Base-by-base conservation (phyloP, 2,888 invertebrate species). In the Leptinotarsa rubiginosa region DNA sequence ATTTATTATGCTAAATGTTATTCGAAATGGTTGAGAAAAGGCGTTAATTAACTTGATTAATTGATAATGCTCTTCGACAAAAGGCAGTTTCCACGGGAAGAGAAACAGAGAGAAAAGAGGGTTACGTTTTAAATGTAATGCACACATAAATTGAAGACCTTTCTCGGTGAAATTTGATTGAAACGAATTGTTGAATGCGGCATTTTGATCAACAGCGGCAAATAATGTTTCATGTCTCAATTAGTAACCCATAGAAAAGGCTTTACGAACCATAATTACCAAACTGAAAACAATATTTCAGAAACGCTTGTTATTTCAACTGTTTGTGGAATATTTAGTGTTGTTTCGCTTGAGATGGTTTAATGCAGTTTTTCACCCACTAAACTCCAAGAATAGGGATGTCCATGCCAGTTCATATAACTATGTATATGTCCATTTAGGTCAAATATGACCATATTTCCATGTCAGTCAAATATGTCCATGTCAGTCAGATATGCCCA, bases 161-260 rank as follows among this genome's bases (percentile, higher is more conserved):
- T 72, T 76, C 75, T 52, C 75, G 68, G 80, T 80, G 75, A 77
- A 80, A 81, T 78, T 78, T 77, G 78, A 81, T 75, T 77, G 77
- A 79, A 77, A 79, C 54, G 68, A 65, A 77, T 67, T 70, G 67
- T 62, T 62, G 4, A n/a, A 41, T 31, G 31, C 62, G 62, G 31
- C 7, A 62, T 31, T 56, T 20, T 22, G 20, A 20, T 18, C 56
- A 56, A 56, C 56, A 56, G 56, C 56, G 56, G 15, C 20, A 56
- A 56, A 56, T 4, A 52, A 56, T 22, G 15, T 20, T 13, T 56
- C 22, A 20, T 15, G 22, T 56, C 22, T 25, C 56, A 56, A 56
- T 56, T 56, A 56, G 56, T 22, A 56, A 41, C 13, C 52, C 52
- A 18, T 52, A 52, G 52, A 18, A 52, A n/a, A n/a, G 18, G 52